Conservation (phyloP, 2,113 vertebrate species). For the Ochotona princeps region DNA sequence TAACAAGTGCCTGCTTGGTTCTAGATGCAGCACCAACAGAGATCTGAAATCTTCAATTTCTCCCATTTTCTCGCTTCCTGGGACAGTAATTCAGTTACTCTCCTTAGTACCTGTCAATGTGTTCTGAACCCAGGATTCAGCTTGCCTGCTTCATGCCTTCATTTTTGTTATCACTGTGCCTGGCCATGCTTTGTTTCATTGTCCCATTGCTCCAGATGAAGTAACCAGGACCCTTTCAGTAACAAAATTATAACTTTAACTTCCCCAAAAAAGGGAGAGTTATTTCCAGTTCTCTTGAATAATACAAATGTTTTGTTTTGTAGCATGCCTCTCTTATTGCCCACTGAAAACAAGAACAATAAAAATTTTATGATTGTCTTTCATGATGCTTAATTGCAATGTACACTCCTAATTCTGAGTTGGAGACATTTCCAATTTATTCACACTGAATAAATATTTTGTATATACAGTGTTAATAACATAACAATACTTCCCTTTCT, state of each 20-base stretch:
- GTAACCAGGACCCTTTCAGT: not conserved
- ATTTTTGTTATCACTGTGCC: not conserved
- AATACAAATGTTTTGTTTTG: not conserved
- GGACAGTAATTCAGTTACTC: not conserved
- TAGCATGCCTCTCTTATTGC: not conserved
- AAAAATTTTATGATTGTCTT: not conserved
- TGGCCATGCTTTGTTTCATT: not conserved
- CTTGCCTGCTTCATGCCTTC: not conserved
- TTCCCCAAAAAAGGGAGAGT: not conserved
- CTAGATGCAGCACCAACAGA: not conserved
- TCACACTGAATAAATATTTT: no score
- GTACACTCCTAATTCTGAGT: not conserved
- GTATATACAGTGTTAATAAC: no score
- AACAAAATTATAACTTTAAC: not conserved
- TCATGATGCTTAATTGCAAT: not conserved
- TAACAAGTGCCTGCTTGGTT: not conserved
- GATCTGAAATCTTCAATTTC: not conserved
- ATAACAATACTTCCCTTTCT: no score
- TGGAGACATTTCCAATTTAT: not conserved
- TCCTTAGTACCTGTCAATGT: not conserved
- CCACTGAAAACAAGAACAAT: not conserved
- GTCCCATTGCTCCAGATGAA: not conserved
- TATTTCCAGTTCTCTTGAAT: not conserved
- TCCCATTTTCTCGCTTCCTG: not conserved
- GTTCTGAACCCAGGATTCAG: not conserved